Evolutionary conservation across 2,113 vertebrate genomes (phyloP), one percentile per base, ranked within the genome.

Genomic region (Xiphophorus hellerii): DNA sequence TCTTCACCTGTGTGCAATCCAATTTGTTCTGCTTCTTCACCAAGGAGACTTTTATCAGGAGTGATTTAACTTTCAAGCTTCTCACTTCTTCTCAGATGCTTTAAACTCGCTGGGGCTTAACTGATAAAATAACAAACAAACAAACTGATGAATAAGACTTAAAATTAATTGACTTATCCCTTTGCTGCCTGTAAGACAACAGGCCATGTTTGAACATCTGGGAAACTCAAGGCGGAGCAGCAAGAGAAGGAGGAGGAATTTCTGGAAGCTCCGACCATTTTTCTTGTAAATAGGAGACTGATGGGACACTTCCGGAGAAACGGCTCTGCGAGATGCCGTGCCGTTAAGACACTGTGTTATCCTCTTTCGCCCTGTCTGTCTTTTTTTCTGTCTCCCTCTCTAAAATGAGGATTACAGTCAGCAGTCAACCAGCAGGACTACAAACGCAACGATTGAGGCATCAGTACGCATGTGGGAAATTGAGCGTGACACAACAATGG

Each of bases 301-400:
- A 67, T 33, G 71, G 70, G 81, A 64, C 30, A 11, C 71, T 85
- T 84, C 71, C 48, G 39, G 87, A 82, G 72, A 89, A 74, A 81
- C 74, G 80, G 84, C 86, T 87, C 82, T 4, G 51, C 58, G 71
- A 54, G 27, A 78, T 37, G 73, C 74, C 0, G 83, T 88, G 89
- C 89, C 85, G 84, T 76, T 62, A 82, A 86, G 81, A 90, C 90
- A 88, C 90, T 89, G 90, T 91, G 88, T 86, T 83, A 66, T 71
- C 80, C 74, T 71, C 35, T 60, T 61, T 81, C 73, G 42, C 63
- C 25, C 75, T 51, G 72, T 88, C 48, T 25, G 39, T 81, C 77
- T 90, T 81, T 88, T 84, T 86, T 64, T 75, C 81, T 74, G 66
- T 84, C 80, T 93, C 80, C 87, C 80, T 89, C 90, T 91, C 70